Conservation (phyloP, 2,797 vertebrate genomes). For the Melanotaenia boesemani region DNA sequence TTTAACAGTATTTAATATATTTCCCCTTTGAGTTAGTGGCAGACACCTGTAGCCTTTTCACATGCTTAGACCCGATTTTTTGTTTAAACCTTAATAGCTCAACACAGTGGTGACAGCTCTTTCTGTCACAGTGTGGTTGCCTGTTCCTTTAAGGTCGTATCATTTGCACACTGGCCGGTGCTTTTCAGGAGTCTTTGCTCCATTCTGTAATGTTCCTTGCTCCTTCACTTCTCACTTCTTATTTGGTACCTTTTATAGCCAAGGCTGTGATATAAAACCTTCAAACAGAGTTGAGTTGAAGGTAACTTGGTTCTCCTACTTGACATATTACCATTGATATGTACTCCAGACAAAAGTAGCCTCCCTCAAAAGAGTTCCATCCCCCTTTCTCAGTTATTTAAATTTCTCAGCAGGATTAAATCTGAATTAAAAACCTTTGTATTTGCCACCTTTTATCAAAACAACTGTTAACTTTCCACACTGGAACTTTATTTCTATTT, state of each 20-base stretch:
- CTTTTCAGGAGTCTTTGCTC: slow-evolving; percentile 40
- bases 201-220: slow-evolving; percentile 4
- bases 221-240: slow-evolving; percentile 11
- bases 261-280: slow-evolving; percentile 44
- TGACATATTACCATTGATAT: slow-evolving; percentile 11
- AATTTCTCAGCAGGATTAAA: no score
- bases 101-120: slow-evolving; percentile 59
- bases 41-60: slow-evolving; percentile 35
- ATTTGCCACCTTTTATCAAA: no score
- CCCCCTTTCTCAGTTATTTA: not conserved
- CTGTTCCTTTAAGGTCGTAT: slow-evolving; percentile 53
- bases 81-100: slow-evolving; percentile 63
- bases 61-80: slow-evolving; percentile 36
- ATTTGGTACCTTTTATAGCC: slow-evolving; percentile 15
- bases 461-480: no score
- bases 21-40: slow-evolving; percentile 63
- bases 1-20: slow-evolving; percentile 56
- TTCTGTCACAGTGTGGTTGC: slow-evolving; percentile 36
- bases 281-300: slow-evolving; percentile 39
- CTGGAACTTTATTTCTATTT: no score
- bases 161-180: slow-evolving; percentile 27
- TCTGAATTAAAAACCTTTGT: no score
- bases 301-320: slow-evolving; percentile 24
- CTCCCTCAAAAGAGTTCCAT: slow-evolving; percentile 14
- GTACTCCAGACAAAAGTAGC: slow-evolving; percentile 10